Conservation (phyloP, 2,797 vertebrate species). For the Acrocephalus scirpaceus region DNA sequence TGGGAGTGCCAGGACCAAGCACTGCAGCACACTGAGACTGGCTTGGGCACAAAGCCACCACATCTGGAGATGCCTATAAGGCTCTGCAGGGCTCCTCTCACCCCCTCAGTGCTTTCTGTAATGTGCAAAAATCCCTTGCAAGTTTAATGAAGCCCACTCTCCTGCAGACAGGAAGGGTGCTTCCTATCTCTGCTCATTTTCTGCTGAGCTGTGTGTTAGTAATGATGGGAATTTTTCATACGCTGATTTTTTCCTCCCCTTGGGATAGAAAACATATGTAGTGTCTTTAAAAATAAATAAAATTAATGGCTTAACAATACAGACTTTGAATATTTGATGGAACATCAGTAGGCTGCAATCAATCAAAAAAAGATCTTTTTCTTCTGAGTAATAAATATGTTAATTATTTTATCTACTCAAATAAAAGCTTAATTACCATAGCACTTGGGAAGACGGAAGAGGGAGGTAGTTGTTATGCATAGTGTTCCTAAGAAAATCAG, state of each 20-base stretch:
- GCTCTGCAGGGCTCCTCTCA: not conserved
- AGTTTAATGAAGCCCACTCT: not conserved
- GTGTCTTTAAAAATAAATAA: slow-evolving; percentile 24
- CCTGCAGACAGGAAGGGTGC: not conserved
- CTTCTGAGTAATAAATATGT: slow-evolving; percentile 28
- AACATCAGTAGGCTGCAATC: slow-evolving; percentile 25
- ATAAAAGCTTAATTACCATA: slow-evolving; percentile 39
- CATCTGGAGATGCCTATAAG: not conserved
- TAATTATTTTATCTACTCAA: slow-evolving; percentile 32
- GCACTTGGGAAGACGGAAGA: not conserved
- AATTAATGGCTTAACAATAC: not conserved
- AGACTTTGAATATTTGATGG: not conserved
- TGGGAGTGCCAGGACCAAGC: not conserved
- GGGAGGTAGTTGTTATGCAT: not conserved
- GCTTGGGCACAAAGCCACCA: not conserved
- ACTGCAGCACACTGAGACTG: not conserved
- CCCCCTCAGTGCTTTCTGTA: not conserved
- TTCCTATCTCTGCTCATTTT: not conserved
- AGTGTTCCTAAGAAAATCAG: not conserved
- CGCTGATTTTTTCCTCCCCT: not conserved
- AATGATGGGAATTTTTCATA: slow-evolving; percentile 22
- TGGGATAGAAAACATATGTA: slow-evolving; percentile 21
- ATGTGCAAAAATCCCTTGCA: not conserved
- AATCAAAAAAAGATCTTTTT: not conserved
- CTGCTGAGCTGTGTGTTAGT: slow-evolving; percentile 24